Base-by-base conservation (phyloP, 2,113 vertebrate species). In the Malaclemys terrapin region DNA sequence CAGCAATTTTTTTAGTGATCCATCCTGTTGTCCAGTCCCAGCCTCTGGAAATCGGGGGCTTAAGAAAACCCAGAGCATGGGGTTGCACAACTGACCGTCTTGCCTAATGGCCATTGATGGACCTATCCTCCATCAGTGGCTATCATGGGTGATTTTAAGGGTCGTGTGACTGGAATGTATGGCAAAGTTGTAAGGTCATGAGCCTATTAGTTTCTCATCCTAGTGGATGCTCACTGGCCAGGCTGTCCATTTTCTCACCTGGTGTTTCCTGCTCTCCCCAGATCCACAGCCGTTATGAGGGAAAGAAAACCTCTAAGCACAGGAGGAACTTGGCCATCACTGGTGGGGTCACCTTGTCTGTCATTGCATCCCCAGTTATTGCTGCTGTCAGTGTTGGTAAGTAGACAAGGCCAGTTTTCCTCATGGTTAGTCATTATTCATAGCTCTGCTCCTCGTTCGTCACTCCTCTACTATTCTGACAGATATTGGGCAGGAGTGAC, bases 281-380 rank as follows among this genome's bases (percentile, higher is more conserved):
- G 99, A 99, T 99, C 96, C 99, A 99, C 97, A 99, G 99, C 94
- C 99, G 99, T 94, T 99, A 99, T 6, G 99, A 99, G 92, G 99
- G 99, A 85, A 99, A 99, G 98, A 99, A 99, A 97, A 98, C 98
- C 22, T 99, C 99, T 35, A 99, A 99, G 92, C 99, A 99, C 98
- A 98, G 99, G 95, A 99, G 99, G 96, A 99, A 99, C 98, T 97
- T 99, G 97, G 99, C 99, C 96, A 99, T 99, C 89, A 99, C 99
- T 2, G 99, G 99, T 14, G 99, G 99, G 53, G 99, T 99, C 96
- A 99, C 99, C 94, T 86, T 99, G 97, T 99, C 99, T 0, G 99
- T 99, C 97, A 98, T 99, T 53, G 99, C 99, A 8, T 99, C 99
- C 42, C 99, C 99, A 0, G 99, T 99, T 94, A 99, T 99, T 42